Evolutionary conservation across 64 coral and sea anemone genomes (phyloP).

Genomic region (Stichodactyla helianthus): DNA sequence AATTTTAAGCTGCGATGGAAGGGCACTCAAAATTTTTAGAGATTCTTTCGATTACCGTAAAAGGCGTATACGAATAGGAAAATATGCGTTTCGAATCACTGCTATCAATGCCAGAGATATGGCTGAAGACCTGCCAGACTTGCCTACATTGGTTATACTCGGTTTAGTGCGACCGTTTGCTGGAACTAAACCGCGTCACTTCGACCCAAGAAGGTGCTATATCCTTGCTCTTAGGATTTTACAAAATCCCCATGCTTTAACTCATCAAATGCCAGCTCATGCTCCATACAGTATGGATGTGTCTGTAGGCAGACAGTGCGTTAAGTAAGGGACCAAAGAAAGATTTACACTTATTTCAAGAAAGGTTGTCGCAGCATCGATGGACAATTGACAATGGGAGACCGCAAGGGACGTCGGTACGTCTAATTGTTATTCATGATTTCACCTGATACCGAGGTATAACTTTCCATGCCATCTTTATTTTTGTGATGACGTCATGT

Average conservation of each 20-base stretch:
- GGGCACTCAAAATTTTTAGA: not conserved
- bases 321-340: too few relatives aligned
- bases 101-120: not conserved
- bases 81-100: not conserved
- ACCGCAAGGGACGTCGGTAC: too few relatives aligned
- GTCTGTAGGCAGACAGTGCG: too few relatives aligned
- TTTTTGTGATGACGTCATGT: too few relatives aligned
- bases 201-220: not conserved
- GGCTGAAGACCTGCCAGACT: not conserved
- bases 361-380: too few relatives aligned
- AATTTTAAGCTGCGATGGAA: not conserved
- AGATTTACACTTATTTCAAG: too few relatives aligned
- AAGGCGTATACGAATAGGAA: not conserved
- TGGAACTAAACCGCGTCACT: not conserved
- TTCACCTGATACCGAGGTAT: too few relatives aligned
- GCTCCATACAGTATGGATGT: too few relatives aligned
- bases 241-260: not conserved
- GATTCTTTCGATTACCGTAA: not conserved
- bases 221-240: not conserved
- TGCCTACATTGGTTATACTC: not conserved
- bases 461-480: too few relatives aligned
- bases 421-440: too few relatives aligned
- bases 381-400: too few relatives aligned
- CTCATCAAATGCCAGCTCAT: too few relatives aligned
- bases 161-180: not conserved